These are phyloP conservation scores for Delichon dasypus DNA, from an alignment of 2,797 vertebrate species.

Conservation along the genomic window DNA sequence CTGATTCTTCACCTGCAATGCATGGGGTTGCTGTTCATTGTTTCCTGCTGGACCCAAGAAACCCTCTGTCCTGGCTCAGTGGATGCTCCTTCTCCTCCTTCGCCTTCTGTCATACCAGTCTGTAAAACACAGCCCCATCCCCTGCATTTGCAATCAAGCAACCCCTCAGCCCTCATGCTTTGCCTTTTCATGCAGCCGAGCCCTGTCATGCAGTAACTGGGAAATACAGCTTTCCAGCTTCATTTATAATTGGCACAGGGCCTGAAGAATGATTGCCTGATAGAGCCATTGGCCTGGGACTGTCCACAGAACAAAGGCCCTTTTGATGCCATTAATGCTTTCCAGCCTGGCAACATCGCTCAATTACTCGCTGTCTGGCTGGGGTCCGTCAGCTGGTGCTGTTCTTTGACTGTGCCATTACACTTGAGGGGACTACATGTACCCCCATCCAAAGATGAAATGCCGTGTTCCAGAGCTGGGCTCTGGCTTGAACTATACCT, in stretches of 20 bases:
- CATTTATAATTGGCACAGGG: background rate
- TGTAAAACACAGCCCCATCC: background rate
- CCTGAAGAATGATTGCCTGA: background rate
- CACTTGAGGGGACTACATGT: background rate
- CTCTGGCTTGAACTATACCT: background rate
- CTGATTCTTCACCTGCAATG: background rate
- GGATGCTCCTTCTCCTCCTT: background rate
- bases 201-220: background rate
- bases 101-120: rapidly evolving
- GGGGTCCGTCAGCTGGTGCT: rapidly evolving
- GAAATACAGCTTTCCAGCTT: background rate
- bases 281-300: background rate
- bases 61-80: background rate
- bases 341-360: background rate
- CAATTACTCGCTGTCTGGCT: background rate
- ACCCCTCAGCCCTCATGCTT: background rate
- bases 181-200: background rate
- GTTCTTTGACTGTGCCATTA: background rate
- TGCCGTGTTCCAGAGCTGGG: rapidly evolving
- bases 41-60: background rate
- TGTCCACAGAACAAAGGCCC: background rate
- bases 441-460: background rate
- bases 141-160: background rate
- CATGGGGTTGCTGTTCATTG: background rate
- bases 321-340: background rate